Evolutionary conservation across 2,113 vertebrate genomes (phyloP), one percentile per base, ranked within the genome.

Genomic region (Hippolais icterina): DNA sequence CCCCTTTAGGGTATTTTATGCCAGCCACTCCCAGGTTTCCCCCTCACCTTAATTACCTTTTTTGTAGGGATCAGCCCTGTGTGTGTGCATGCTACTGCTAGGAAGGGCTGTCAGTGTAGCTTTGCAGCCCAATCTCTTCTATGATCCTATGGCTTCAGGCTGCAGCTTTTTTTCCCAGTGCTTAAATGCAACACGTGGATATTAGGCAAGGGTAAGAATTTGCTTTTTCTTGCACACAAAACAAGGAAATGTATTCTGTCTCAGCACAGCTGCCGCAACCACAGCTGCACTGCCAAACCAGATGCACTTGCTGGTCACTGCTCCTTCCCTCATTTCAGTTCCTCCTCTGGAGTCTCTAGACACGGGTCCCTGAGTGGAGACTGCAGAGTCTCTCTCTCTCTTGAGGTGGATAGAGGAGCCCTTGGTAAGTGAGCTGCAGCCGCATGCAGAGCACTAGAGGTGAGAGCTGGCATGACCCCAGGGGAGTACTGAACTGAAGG

Each of bases 401-500:
- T 37, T 1, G 3, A 10, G 11, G 4, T 16, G n/a, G 14, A 10
- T 8, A n/a, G 20, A 71, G 39, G 20, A 78, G 12, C 17, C n/a
- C 28, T 44, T 29, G 33, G 19, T 42, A 68, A 52, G 23, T 3
- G 4, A 83, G 27, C 24, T 18, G 13, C 50, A 63, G 60, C 15
- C 75, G 28, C 0, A 0, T 19, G 11, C 44, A 71, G n/a, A 53
- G 24, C 18, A 12, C 33, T 47, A 42, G 44, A 63, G 42, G 54
- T 42, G 33, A 56, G 20, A 75, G 12, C 41, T 84, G 7, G 15
- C 3, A 10, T 1, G 4, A 54, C 59, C 33, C 33, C 2, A 15
- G 57, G n/a, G 21, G 6, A 28, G 3, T 35, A 5, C 16, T 44
- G 63, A 88, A 29, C 49, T 0, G 0, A n/a, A 35, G 0, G 0